These are phyloP conservation scores for Meriones psammophilus DNA, from an alignment of 2,797 vertebrate genomes.

Conservation along the genomic window DNA sequence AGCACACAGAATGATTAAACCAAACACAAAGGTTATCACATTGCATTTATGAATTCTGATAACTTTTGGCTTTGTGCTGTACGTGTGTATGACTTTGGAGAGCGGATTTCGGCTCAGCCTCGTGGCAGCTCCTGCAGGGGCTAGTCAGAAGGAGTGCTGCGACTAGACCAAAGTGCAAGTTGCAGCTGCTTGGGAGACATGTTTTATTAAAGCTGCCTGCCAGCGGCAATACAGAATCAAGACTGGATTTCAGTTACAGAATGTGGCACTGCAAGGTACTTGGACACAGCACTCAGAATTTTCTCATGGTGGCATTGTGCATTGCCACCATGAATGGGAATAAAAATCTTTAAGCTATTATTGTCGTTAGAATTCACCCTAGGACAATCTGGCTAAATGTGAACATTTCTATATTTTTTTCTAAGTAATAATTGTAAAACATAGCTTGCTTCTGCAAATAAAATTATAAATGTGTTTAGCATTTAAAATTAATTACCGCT, in stretches of 20 bases:
- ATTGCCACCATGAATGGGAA: constrained; percentile 46
- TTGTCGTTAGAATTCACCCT: constrained; percentile 39
- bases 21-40: background rate
- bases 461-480: background rate
- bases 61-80: background rate
- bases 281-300: constrained; percentile 45
- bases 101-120: constrained; percentile 59
- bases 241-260: constrained; percentile 57
- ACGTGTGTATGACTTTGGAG: constrained; percentile 63
- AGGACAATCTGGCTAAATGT: background rate
- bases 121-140: constrained; percentile 69
- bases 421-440: background rate
- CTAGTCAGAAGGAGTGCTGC: constrained; percentile 75
- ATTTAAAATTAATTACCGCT: constrained; percentile 50
- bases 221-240: constrained; percentile 46
- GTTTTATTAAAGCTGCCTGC: constrained; percentile 78
- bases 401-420: constrained; percentile 53
- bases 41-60: background rate
- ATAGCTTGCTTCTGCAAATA: background rate
- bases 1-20: background rate
- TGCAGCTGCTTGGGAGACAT: constrained; percentile 69
- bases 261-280: constrained; percentile 32
- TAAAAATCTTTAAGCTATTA: constrained; percentile 53
- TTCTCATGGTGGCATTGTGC: constrained; percentile 21
- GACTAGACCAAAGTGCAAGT: constrained; percentile 77